Conservation (phyloP, 2,888 invertebrate species). For the Loripinus fragilis region DNA sequence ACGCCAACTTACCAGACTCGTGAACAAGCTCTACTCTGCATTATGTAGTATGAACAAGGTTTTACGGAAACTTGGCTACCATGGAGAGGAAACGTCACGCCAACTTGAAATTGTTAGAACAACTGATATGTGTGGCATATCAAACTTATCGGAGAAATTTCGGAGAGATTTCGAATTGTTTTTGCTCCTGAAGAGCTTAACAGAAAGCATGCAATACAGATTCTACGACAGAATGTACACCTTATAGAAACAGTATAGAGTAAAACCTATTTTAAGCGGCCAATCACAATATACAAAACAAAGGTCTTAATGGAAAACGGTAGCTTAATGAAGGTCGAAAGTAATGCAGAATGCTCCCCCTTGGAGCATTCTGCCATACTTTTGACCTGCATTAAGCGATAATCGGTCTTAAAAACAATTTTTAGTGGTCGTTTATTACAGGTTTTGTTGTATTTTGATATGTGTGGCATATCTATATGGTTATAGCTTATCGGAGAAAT, state of each 20-base stretch:
- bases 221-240: not conserved
- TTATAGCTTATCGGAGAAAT: not conserved
- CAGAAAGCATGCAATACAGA: not conserved
- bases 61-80: not conserved
- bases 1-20: not conserved
- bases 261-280: no score
- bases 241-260: no score
- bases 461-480: no score
- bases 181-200: not conserved
- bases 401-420: no score
- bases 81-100: not conserved
- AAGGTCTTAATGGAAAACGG: no score
- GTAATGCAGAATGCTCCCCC: no score
- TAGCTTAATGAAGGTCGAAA: no score
- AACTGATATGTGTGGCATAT: not conserved
- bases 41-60: slow-evolving; percentile 14
- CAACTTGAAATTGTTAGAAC: not conserved
- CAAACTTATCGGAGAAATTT: not conserved
- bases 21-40: not conserved
- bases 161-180: not conserved
- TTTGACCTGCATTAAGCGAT: no score
- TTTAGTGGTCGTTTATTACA: no score
- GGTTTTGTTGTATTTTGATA: no score
- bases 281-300: no score
- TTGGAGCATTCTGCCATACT: no score